Base-by-base conservation (phyloP, 1,140 invertebrate genomes). In the Bemisia tabaci region DNA sequence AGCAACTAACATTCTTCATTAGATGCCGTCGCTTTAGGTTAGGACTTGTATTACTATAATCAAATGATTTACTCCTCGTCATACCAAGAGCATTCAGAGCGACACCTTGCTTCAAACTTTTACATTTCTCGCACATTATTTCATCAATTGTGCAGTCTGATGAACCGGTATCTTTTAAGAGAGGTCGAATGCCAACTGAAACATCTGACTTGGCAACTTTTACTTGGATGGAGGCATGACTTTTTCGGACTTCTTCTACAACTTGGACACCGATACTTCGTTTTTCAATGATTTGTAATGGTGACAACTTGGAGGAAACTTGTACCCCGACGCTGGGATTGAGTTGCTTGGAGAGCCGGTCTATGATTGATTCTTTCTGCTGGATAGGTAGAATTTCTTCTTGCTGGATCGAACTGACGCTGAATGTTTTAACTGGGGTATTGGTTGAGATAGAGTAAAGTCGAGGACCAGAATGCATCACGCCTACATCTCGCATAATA, bases 401-500 rank as follows among this genome's bases (percentile, higher is more conserved):
- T 11, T 17, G 48, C 21, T 68, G 23, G 12, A 63, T 25, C 2
- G 66, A 65, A 48, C 60, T 60, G 12, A 67, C 17, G 48, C 27
- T 23, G 12, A 61, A 22, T 12, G 22, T 60, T 25, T 58, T 48
- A 22, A 23, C 21, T 1, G 27, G 63, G 22, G 65, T 65, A 62
- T 68, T 67, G 17, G 68, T 69, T n/a, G 60, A 63, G 12, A 27
- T 58, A 58, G 65, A 67, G 1, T 39, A 22, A 22, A 68, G 27
- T 39, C 63, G 68, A 12, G 66, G 65, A 11, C 26, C 27, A 25
- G 58, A 60, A 27, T 66, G 64, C 60, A 58, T 66, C 0, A 86
- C 84, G 24, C 84, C 85, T 23, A 86, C 84, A 77, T 89, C 88
- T 70, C 82, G 67, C 68, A 75, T 66, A 70, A 67, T 67, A 24